Evolutionary conservation across 2,797 vertebrate species (phyloP).

Genomic region (Hydrophis major): DNA sequence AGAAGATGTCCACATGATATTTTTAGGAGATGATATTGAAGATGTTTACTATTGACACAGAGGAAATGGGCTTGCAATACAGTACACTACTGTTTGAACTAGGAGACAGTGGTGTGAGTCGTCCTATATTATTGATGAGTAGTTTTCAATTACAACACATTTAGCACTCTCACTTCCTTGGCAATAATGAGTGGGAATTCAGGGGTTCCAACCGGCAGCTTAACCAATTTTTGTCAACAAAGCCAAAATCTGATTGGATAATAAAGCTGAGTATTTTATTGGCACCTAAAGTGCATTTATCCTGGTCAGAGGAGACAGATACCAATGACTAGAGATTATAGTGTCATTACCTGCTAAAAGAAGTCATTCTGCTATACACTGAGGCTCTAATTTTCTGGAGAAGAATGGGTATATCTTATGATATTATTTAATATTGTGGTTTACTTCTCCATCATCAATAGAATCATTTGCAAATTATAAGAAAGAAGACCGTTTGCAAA

Average conservation of each 20-base stretch:
- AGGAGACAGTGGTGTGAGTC: constrained; percentile 8
- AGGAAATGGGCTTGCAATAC: background rate
- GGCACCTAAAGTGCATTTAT: constrained; percentile 18
- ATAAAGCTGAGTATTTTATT: constrained; percentile 13
- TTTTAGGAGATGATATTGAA: constrained; percentile 19
- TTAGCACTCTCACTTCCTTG: constrained; percentile 20
- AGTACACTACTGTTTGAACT: background rate
- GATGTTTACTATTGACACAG: constrained; percentile 21
- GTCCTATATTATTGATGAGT: background rate
- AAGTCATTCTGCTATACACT: constrained; percentile 29
- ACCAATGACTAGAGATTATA: constrained; percentile 7
- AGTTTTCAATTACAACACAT: background rate
- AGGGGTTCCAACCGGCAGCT: constrained; percentile 11
- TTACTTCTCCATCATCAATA: constrained; percentile 30
- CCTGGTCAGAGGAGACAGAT: constrained; percentile 20
- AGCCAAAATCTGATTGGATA: constrained; percentile 28
- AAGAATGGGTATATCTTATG: background rate
- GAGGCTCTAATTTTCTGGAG: constrained; percentile 14
- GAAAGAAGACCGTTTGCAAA: constrained; percentile 26
- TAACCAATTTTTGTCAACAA: constrained; percentile 30
- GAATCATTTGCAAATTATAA: constrained; percentile 34
- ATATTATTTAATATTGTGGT: constrained; percentile 21
- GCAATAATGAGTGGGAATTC: constrained; percentile 27
- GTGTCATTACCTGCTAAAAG: constrained; percentile 10
- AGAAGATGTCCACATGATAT: constrained; percentile 37